Evolutionary conservation across 2,888 invertebrate species (phyloP), one percentile per base, ranked within the genome.

Genomic region (Scaptomyza cyrtandrae): DNA sequence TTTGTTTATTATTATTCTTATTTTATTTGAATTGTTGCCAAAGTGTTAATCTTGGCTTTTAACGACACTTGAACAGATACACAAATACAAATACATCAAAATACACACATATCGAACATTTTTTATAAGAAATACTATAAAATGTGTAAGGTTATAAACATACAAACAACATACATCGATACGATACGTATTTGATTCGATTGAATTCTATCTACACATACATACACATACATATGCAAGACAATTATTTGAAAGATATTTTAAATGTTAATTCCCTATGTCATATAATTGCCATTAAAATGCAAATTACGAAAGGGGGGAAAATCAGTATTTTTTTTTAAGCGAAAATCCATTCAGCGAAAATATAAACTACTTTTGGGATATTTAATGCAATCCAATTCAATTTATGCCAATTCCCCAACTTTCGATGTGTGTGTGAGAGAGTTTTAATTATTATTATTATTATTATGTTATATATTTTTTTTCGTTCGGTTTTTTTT

Each of bases 31-130:
- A 43, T 14, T 35, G 27, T 27, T 45, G 50, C 44, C 39, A 11
- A 50, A 33, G n/a, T 35, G 31, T 33, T 45, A 54, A 50, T 71
- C 35, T 45, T 55, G 39, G 41, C 27, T 48, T 61, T 56, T 33
- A 49, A 39, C 37, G 48, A 56, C 56, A 62, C 24, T 43, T 55
- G n/a, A 69, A 55, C 50, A 59, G 16, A 41, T 53, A 61, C 39
- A 53, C 33, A 60, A 39, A 48, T 43, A 52, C 55, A 48, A 33
- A 49, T 49, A 16, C 10, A 49, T 35, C 16, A 16, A 61, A 43
- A 62, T 37, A 43, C 13, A 33, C 6, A 31, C n/a, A 45, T 50
- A 29, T 29, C 6, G 29, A 29, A 29, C 7, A 29, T 29, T 29
- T 29, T 19, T 19, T 29, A 9, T 33, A 24, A 49, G 48, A 27